Conservation (phyloP, 2,797 vertebrate genomes). For the Glossophaga mutica region DNA sequence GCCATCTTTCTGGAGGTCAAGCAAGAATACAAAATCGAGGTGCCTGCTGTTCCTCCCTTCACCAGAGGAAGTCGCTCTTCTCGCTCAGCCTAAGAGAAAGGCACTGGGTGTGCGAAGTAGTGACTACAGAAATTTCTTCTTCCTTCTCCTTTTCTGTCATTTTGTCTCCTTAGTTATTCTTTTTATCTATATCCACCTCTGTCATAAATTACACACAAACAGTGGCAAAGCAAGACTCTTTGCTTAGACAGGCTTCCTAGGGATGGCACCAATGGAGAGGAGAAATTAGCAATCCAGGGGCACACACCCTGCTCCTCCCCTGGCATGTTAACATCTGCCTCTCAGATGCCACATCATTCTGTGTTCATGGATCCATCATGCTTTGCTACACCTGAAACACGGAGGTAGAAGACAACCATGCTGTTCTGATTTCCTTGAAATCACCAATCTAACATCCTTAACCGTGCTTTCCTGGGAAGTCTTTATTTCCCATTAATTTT, state of each 20-base stretch:
- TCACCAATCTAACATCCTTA: background rate
- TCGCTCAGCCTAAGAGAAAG: background rate
- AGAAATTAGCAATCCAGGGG: background rate
- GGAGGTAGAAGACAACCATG: background rate
- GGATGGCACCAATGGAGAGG: background rate
- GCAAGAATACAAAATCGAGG: background rate
- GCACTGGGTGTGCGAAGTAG: slow-evolving; percentile 16
- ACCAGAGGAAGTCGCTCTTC: slow-evolving; percentile 57
- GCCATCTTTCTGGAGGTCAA: background rate
- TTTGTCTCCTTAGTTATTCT: background rate
- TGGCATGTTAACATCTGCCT: background rate
- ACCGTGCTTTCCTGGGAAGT: background rate
- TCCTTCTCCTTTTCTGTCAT: background rate
- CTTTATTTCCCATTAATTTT: background rate
- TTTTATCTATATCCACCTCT: background rate
- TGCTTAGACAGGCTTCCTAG: background rate
- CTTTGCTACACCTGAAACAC: background rate
- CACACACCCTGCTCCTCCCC: background rate
- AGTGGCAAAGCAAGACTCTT: slow-evolving; percentile 17
- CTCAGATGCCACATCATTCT: background rate
- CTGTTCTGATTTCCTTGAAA: slow-evolving; percentile 17
- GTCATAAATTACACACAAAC: slow-evolving; percentile 18
- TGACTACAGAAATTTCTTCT: background rate
- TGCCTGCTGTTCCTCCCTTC: slow-evolving; percentile 27
- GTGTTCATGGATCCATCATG: background rate